These are phyloP conservation scores for Origma solitaria DNA, from an alignment of 2,113 vertebrate genomes.

Conservation along the genomic window DNA sequence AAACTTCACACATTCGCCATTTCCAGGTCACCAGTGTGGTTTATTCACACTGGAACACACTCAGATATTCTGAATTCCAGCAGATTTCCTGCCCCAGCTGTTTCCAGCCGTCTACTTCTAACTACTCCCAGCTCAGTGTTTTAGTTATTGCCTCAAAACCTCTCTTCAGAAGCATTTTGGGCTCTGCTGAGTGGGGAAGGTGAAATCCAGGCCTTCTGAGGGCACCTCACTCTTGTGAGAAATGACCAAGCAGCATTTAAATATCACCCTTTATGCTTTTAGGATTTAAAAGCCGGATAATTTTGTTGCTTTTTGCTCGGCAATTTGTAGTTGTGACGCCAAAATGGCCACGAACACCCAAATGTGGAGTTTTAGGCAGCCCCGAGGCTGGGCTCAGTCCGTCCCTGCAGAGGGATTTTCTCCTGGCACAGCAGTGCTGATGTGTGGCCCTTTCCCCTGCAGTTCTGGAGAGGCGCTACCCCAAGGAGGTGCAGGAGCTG, in stretches of 20 bases:
- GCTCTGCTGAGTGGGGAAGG: background rate
- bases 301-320: background rate
- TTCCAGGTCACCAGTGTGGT: background rate
- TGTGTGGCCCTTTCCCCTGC: background rate
- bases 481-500: constrained; percentile 94
- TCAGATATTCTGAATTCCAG: background rate
- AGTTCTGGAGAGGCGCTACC: constrained; percentile 94
- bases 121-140: background rate
- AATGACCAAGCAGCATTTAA: background rate
- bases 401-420: background rate
- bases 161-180: background rate
- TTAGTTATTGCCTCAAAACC: background rate
- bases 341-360: background rate
- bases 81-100: background rate
- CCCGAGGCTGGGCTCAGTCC: background rate
- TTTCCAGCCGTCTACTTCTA: background rate
- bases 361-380: fast-evolving
- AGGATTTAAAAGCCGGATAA: background rate
- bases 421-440: background rate
- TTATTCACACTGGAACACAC: background rate
- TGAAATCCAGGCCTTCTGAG: background rate
- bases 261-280: background rate
- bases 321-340: fast-evolving
- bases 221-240: background rate
- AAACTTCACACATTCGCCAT: background rate